Evolutionary conservation across 1,140 invertebrate species (phyloP).

Genomic region (Sitobion miscanthi): DNA sequence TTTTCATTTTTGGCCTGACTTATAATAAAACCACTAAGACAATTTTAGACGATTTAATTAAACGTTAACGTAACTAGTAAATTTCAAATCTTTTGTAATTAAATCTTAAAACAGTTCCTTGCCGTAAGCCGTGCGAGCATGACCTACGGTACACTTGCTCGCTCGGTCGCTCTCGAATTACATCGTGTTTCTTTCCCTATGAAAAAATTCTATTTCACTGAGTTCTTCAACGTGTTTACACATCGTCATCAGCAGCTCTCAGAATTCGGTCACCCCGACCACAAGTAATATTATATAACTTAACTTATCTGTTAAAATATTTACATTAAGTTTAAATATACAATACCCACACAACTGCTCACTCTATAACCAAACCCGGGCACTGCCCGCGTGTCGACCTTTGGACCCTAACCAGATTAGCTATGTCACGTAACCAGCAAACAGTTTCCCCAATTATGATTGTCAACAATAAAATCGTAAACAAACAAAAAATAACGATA

Average conservation of each 20-base stretch:
- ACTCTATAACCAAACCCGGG: too few species aligned
- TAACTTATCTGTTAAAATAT: neutral
- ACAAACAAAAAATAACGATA: neutral
- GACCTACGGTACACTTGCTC: neutral
- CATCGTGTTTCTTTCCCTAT: neutral
- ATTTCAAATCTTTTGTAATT: neutral
- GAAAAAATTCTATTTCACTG: neutral
- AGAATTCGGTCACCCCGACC: neutral
- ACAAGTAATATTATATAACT: neutral
- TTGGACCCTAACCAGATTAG: neutral
- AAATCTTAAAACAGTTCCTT: neutral
- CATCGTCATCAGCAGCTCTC: neutral
- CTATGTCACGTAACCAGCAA: neutral
- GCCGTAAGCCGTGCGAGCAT: neutral
- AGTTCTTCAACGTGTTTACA: slow-evolving; percentile 12
- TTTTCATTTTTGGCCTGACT: neutral
- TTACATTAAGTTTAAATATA: too few species aligned
- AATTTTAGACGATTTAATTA: neutral
- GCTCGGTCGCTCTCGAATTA: neutral
- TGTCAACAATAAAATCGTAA: slow-evolving; percentile 3
- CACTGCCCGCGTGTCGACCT: neutral
- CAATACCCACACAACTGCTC: too few species aligned
- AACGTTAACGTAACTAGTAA: neutral
- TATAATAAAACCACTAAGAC: neutral
- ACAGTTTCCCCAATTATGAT: neutral